Base-by-base conservation (phyloP, 1,140 invertebrate genomes). In the Drosophila kikkawai region DNA sequence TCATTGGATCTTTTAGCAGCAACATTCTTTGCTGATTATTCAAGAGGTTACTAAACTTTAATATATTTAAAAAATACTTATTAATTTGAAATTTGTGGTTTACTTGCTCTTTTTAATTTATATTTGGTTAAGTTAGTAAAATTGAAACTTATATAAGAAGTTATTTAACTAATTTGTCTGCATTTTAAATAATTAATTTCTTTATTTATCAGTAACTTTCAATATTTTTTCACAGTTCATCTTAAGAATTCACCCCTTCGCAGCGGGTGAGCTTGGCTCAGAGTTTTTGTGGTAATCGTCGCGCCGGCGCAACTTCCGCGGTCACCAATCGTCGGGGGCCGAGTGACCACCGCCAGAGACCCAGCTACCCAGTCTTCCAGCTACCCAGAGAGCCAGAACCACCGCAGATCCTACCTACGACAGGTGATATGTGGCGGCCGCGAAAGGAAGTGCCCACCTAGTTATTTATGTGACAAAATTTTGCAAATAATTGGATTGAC, bases 401-500 rank as follows among this genome's bases (percentile, higher is more conserved):
- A 80, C 56, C 42, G 36, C 39, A 69, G 44, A 71, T 71, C 69
- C 51, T 32, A 57, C 67, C 48, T 29, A 50, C 48, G 85, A 90
- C 85, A 90, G 85, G 85, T 90, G 85, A 85, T 85, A 85, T 75
- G 56, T n/a, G 26, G 26, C 48, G 26, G 15, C 63, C 32, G 67
- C 63, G 53, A 73, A 73, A 73, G 69, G 69, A 73, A 73, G 37
- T 73, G 68, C 59, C 8, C 61, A 41, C 50, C 80, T 91, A 92
- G 91, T 92, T 92, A 92, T 92, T 92, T 92, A 92, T 92, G 91
- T 92, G 91, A 92, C 91, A 92, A 92, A 92, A 92, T 92, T 92
- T 92, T 87, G 85, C 91, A 92, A 92, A 92, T 92, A 92, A 92
- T 92, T 92, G 91, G 91, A 92, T 92, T 92, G 91, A 91, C 87